These are phyloP conservation scores for Drosophila kambysellisi DNA, from an alignment of 2,888 invertebrate species.

Conservation along the genomic window DNA sequence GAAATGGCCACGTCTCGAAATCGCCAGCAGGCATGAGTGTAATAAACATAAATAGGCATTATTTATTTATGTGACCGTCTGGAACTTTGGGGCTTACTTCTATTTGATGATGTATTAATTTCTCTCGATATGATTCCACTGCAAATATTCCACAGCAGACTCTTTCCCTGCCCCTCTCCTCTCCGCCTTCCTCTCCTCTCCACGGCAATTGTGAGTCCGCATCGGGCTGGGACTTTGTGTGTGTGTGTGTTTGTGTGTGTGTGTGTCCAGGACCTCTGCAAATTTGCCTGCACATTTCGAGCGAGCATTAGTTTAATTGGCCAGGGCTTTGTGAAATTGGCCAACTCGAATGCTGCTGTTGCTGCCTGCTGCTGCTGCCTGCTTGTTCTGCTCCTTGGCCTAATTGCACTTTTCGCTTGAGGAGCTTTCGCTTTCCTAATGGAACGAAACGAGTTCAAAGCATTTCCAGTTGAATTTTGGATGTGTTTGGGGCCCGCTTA, in stretches of 20 bases:
- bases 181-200: no score
- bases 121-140: conserved; percentile 56
- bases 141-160: conserved; percentile 39
- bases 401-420: conserved; percentile 77
- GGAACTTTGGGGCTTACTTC: conserved; percentile 62
- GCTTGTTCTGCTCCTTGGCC: conserved; percentile 39
- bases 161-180: neutral
- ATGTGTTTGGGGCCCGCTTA: conserved; percentile 51
- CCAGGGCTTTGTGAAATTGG: conserved; percentile 58
- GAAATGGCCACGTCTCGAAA: conserved; percentile 3
- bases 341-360: conserved; percentile 41
- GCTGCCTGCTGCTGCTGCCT: neutral
- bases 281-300: conserved; percentile 62
- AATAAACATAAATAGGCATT: conserved; percentile 81
- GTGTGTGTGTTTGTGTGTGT: conserved; percentile 7
- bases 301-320: conserved; percentile 67
- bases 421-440: conserved; percentile 64
- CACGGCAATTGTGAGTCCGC: neutral
- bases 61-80: conserved; percentile 74
- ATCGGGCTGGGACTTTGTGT: neutral
- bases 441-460: conserved; percentile 77
- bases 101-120: conserved; percentile 74
- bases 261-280: conserved; percentile 24
- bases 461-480: conserved; percentile 24
- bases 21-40: conserved; percentile 55